phyloP scores from a whole-genome alignment of 2,888 invertebrate species.

The Lathronympha strigana region DNA sequence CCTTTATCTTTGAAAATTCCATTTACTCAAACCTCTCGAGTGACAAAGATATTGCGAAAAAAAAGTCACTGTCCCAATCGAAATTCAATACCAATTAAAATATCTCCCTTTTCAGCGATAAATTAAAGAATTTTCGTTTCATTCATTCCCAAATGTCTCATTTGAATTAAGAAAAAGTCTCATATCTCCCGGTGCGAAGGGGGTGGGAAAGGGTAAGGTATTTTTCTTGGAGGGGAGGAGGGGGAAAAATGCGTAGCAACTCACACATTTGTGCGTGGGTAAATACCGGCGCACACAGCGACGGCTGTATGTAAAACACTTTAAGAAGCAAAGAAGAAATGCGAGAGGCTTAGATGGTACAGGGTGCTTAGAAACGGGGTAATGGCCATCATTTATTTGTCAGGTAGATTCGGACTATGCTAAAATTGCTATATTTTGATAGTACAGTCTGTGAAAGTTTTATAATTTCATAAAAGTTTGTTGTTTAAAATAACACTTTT shows the following conservation, averaged over 20 bases:
- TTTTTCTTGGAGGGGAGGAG: conserved; percentile 59
- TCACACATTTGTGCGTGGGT: conserved; percentile 80
- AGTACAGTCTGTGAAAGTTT: no score
- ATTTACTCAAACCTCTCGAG: conserved; percentile 54
- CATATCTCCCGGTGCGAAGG: conserved; percentile 81
- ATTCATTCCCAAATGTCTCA: conserved; percentile 79
- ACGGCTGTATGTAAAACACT: conserved; percentile 82
- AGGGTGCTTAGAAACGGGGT: conserved; percentile 60
- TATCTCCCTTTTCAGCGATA: conserved; percentile 64
- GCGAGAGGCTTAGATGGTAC: conserved; percentile 80
- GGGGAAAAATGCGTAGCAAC: conserved; percentile 81
- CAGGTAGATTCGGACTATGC: neutral
- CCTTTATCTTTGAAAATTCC: conserved; percentile 53
- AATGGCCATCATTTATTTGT: conserved; percentile 1
- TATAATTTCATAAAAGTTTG: no score
- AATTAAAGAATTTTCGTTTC: conserved; percentile 77
- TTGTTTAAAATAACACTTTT: no score
- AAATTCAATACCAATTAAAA: conserved; percentile 83
- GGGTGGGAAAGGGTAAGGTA: conserved; percentile 70
- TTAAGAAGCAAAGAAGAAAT: conserved; percentile 84
- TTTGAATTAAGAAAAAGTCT: conserved; percentile 84
- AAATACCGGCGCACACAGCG: conserved; percentile 78
- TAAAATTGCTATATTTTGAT: no score
- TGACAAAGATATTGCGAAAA: conserved; percentile 50
- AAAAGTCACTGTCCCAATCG: conserved; percentile 67